Percentiles rank a stretch among this genome's conserved stretches.
These are phyloP conservation scores for Pandion haliaetus DNA, from an alignment of 2,113 vertebrate species.

Conservation along the genomic window DNA sequence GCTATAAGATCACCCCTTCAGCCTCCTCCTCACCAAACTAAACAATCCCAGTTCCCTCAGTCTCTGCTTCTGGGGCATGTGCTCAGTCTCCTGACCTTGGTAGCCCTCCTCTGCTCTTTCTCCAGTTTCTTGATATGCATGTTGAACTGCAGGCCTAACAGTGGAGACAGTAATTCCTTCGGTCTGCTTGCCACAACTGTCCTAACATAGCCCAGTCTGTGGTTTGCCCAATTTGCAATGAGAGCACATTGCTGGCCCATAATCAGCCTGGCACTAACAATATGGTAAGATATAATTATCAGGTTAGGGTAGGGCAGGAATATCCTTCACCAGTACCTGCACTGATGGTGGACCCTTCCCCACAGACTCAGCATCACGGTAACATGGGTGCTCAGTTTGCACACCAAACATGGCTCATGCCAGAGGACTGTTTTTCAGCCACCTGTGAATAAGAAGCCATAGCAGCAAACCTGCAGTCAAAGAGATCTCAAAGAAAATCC, in stretches of 20 bases:
- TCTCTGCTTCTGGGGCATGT: fast-evolving
- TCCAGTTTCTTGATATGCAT: not conserved
- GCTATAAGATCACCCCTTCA: not conserved
- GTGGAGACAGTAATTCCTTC: not conserved
- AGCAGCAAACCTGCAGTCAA: not conserved
- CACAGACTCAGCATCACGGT: fast-evolving
- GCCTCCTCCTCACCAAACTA: not conserved
- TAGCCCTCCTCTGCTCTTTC: not conserved
- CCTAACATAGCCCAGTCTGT: not conserved
- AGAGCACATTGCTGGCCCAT: fast-evolving
- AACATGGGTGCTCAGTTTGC: not conserved
- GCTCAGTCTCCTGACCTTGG: not conserved
- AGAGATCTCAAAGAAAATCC: not conserved
- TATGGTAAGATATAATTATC: not conserved
- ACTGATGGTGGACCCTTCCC: not conserved
- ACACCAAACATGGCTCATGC: not conserved
- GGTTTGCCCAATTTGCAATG: not conserved
- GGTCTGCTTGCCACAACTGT: not conserved
- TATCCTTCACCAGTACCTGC: not conserved
- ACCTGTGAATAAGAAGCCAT: not conserved
- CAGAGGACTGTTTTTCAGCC: not conserved
- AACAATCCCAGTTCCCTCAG: not conserved
- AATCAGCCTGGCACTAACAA: not conserved
- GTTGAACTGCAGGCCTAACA: not conserved
- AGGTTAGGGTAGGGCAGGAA: not conserved